Base-by-base conservation (phyloP, 1,140 invertebrate genomes). In the Parapsyche elsis region DNA sequence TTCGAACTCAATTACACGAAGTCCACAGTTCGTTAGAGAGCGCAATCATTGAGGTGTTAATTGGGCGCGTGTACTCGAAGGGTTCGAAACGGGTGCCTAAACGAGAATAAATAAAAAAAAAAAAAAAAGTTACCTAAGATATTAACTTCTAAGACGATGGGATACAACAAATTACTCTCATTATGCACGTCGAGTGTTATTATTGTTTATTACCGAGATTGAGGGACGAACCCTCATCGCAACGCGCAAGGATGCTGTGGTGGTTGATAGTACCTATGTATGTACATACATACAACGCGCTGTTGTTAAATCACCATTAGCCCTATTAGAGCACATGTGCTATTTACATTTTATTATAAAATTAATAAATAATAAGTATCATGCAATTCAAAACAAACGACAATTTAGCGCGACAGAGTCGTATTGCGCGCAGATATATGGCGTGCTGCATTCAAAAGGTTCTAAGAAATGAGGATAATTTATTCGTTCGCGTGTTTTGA, bases 161-260 rank as follows among this genome's bases (percentile, higher is more conserved):
- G 79, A 75, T 70, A 30, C 57, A 59, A 80, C 79, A 80, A 80
- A 80, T 80, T 80, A 76, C 73, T n/a, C 44, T 76, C 79, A 76
- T 80, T 80, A 80, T 49, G 26, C 21, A 61, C 57, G 70, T 23
- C n/a, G 24, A 75, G 79, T 64, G 71, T 80, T 76, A 80, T 71
- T 79, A 79, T 75, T 75, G 45, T 79, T 71, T 79, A 79, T 79
- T 79, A 71, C 24, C 67, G 78, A 73, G 67, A 70, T 38, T 38
- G 30, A 9, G 71, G 71, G 46, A 38, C 53, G 74, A 59, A 24
- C 44, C 38, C 71, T 21, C 23, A 30, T 21, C 53, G 1, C n/a
- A 38, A 38, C 30, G 1, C 30, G 30, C n/a, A n/a, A n/a, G n/a
- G n/a, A 38, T 1, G 30, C 1, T 38, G 30, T 38, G 30, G 30